Conservation (phyloP, 92 coral and sea anemone species). For the Epizoanthus scotinus region DNA sequence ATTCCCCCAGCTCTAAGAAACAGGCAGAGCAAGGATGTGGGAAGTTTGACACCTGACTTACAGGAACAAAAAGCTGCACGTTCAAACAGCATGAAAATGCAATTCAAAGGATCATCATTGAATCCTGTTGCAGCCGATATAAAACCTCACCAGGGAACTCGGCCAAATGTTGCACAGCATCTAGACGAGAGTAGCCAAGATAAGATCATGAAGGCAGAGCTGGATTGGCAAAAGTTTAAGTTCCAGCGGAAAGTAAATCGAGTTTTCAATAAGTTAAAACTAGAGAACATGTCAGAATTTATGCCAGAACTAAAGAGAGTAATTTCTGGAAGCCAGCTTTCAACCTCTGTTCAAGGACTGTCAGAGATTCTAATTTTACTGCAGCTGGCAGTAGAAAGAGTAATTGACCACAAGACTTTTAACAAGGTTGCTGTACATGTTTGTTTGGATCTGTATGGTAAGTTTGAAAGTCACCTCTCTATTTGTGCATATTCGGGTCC, state of each 20-base stretch:
- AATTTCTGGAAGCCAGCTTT: conserved; percentile 72
- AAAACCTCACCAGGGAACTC: background rate
- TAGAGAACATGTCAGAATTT: conserved; percentile 49
- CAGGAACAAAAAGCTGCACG: background rate
- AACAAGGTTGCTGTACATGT: conserved; percentile 65
- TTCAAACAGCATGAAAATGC: background rate
- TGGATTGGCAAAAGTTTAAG: conserved; percentile 95
- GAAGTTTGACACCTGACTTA: background rate
- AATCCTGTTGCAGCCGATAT: background rate
- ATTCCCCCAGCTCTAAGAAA: conserved; percentile 32
- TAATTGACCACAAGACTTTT: conserved; percentile 68
- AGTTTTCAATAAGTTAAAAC: conserved; percentile 57
- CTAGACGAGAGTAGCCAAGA: conserved; percentile 56
- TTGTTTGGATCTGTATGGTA: conserved; percentile 78
- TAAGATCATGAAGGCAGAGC: conserved; percentile 67
- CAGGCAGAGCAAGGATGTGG: conserved; percentile 25
- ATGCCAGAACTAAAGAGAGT: conserved; percentile 55
- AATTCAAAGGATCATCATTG: background rate
- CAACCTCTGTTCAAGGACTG: conserved; percentile 80
- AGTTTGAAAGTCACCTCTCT: conserved; percentile 7
- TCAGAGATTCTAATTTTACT: conserved; percentile 82
- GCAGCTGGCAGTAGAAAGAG: conserved; percentile 67
- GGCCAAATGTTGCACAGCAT: conserved; percentile 24
- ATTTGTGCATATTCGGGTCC: background rate
- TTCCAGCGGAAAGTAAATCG: conserved; percentile 81